phyloP scores from a whole-genome alignment of 2,113 vertebrate species.

The Felis chaus region DNA sequence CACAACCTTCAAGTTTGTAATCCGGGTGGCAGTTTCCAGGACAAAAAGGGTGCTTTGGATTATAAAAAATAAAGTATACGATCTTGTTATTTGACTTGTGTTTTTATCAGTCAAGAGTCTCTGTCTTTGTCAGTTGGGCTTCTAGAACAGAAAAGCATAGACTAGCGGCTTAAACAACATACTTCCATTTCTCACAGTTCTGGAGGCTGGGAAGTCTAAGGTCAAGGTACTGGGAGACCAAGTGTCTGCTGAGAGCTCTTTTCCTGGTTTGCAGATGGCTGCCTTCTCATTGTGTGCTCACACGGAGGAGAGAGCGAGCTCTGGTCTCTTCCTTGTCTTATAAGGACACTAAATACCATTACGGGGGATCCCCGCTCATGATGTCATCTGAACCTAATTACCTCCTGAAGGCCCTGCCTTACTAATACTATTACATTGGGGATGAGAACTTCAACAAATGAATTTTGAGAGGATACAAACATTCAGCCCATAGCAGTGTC shows the following conservation, averaged over 20 bases:
- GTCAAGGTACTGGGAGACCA: neutral
- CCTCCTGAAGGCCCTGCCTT: neutral
- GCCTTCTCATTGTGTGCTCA: neutral
- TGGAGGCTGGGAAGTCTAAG: neutral
- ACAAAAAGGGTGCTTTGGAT: neutral
- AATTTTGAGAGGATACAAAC: neutral
- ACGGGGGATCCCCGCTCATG: neutral
- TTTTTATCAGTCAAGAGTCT: neutral
- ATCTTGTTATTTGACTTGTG: neutral
- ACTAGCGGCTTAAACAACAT: neutral
- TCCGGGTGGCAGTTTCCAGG: neutral
- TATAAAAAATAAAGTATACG: slow-evolving; percentile 13
- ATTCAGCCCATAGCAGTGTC: neutral
- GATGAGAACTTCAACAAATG: neutral
- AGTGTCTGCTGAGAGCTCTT: neutral
- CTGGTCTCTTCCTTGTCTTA: neutral
- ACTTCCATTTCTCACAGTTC: neutral
- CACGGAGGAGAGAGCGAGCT: neutral
- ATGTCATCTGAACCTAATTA: neutral
- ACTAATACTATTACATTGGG: neutral
- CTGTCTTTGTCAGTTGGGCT: neutral
- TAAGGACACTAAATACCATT: neutral
- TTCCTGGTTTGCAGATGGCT: neutral
- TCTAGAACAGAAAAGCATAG: neutral
- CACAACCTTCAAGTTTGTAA: neutral